Conservation (phyloP, 2,888 invertebrate genomes). For the Dryadula phaetusa region DNA sequence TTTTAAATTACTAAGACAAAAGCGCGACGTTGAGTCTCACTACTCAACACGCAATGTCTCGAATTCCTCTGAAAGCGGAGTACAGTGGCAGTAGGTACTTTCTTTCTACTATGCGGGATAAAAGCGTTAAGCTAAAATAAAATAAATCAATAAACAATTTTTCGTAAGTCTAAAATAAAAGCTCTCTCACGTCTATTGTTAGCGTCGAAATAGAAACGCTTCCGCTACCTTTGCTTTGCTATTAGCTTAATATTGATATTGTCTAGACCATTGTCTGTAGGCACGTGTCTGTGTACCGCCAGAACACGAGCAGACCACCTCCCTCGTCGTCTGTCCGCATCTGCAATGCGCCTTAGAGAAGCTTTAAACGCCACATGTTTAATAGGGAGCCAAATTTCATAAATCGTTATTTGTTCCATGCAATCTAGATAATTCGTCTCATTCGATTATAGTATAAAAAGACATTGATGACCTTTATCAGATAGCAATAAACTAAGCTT, state of each 20-base stretch:
- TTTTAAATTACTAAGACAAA: too few species aligned
- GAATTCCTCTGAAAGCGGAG: too few species aligned
- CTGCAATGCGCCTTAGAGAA: conserved; percentile 22
- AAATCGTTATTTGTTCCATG: background rate
- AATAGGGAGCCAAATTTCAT: conserved; percentile 1
- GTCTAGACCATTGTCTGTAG: background rate
- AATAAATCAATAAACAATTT: too few species aligned
- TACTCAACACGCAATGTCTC: too few species aligned
- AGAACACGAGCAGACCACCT: background rate
- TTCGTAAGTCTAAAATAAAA: background rate
- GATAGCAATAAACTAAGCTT: too few species aligned
- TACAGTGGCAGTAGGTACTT: too few species aligned
- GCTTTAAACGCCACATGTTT: background rate
- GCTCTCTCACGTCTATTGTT: background rate
- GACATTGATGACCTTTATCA: too few species aligned
- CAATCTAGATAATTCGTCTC: too few species aligned
- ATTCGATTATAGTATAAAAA: too few species aligned
- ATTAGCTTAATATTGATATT: conserved; percentile 13
- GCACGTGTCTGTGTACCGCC: background rate
- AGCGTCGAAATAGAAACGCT: background rate
- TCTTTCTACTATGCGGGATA: too few species aligned
- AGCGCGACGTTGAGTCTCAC: too few species aligned
- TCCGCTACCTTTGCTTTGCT: background rate
- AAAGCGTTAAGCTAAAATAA: too few species aligned
- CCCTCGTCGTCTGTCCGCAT: conserved; percentile 18